Evolutionary conservation across 2,113 vertebrate species (phyloP), one percentile per base, ranked within the genome.

Genomic region (Hippopotamus amphibius): DNA sequence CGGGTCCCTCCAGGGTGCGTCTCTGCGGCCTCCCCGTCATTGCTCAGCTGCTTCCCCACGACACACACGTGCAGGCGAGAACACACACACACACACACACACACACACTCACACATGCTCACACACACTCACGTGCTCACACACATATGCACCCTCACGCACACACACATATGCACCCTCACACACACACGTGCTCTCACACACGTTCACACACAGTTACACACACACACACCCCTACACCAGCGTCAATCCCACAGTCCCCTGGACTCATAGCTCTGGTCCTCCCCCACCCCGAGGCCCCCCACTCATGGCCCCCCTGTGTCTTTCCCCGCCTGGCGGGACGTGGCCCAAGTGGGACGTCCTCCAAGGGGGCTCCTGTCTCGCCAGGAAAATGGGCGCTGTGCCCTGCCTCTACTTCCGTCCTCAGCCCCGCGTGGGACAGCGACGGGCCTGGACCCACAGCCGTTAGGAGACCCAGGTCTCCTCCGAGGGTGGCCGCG

Each of bases 21-120:
- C 57, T 72, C 37, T 84, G 53, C 11, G 17, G 19, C 55, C 55
- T 21, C 55, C 55, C 55, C 7, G n/a, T 22, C 7, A 21, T 24
- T 55, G 28, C 84, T 93, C 71, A 55, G 26, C 46, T 55, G 26
- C 68, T 63, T 33, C 16, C 30, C 37, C 48, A 37, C 17, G 61
- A 33, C n/a, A 55, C n/a, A 50, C 28, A 37, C 30, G 0, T 41
- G 50, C 5, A 0, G 16, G 28, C 7, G 1, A 11, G 5, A 0
- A 37, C n/a, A 15, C 9, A 43, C 59, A 43, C 11, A 12, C 26
- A 13, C 8, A 6, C 8, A 19, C 55, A 2, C 19, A 19, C 55
- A 19, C 55, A 21, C 7, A 8, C 2, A 0, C 55, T 7, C 19
- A 21, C 53, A 55, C 53, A 55, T 5, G 0, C 55, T 55, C 6